Evolutionary conservation across 2,888 invertebrate species (phyloP).

Genomic region (Cantharis rufa): DNA sequence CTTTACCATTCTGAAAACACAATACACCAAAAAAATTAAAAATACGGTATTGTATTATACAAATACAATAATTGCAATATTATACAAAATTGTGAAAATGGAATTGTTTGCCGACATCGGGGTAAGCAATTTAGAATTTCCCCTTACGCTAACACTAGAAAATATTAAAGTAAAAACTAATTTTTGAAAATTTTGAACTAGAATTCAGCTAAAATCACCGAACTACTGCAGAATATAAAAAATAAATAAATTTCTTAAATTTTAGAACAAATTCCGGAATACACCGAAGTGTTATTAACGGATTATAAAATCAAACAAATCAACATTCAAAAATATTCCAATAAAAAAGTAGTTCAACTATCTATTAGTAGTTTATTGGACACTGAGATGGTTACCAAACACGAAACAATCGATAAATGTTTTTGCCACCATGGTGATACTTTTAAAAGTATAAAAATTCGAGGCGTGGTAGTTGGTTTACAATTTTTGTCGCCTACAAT

Average conservation of each 20-base stretch:
- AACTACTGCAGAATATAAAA: no score
- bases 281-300: slow-evolving; percentile 1
- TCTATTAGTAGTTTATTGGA: slow-evolving; percentile 20
- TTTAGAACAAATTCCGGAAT: slow-evolving; percentile 8
- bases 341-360: slow-evolving; percentile 6
- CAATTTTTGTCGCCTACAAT: slow-evolving; percentile 4
- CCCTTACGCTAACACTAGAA: no score
- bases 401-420: slow-evolving; percentile 3
- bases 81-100: no score
- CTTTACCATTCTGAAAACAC: no score
- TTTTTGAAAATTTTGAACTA: no score
- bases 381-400: neutral
- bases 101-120: no score
- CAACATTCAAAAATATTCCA: slow-evolving; percentile 9
- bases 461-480: slow-evolving; percentile 9
- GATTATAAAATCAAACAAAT: slow-evolving; percentile 5
- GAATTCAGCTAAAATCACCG: no score
- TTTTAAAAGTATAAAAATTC: slow-evolving; percentile 12
- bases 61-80: no score
- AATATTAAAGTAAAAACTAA: no score
- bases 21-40: no score
- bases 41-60: no score
- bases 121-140: no score
- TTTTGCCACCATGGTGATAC: neutral
- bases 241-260: neutral